A percentile compares a stretch with the other conserved stretches of the same genome.
phyloP scores from a whole-genome alignment of 2,888 invertebrate genomes.

The Frankliniella intonsa region DNA sequence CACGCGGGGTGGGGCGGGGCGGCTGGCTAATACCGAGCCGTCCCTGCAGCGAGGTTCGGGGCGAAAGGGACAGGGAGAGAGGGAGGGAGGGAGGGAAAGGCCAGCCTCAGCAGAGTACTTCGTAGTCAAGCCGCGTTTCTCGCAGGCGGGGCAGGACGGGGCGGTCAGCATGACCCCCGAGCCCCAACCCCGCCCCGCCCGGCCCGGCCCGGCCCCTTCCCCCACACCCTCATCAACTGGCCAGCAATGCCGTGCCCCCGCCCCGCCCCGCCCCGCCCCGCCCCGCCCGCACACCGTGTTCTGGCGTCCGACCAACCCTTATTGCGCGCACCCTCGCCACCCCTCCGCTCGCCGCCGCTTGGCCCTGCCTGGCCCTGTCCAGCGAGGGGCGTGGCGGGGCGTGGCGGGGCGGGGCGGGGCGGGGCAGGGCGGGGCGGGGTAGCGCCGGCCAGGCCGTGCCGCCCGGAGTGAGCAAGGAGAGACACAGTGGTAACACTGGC shows the following conservation, averaged over 20 bases:
- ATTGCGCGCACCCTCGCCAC: conserved; percentile 30
- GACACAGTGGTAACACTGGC: conserved; percentile 28
- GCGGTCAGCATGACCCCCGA: conserved; percentile 35
- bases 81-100: conserved; percentile 38
- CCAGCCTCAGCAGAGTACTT: conserved; percentile 36
- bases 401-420: not conserved
- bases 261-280: not conserved
- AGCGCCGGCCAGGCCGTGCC: too few species aligned
- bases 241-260: not conserved
- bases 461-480: not conserved
- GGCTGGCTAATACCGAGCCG: not conserved
- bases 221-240: conserved; percentile 31
- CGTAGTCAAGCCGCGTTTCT: conserved; percentile 35
- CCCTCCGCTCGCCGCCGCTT: conserved; percentile 1
- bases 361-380: conserved; percentile 35
- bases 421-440: not conserved
- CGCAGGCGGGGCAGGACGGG: conserved; percentile 35
- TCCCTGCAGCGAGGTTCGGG: not conserved
- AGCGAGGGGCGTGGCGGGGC: conserved; percentile 1
- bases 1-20: not conserved
- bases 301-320: conserved; percentile 23
- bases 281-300: conserved; percentile 1
- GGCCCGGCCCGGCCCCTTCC: not conserved
- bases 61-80: not conserved
- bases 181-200: conserved; percentile 34